Base-by-base conservation (phyloP, 2,797 vertebrate species). In the Tarsius wallacei region DNA sequence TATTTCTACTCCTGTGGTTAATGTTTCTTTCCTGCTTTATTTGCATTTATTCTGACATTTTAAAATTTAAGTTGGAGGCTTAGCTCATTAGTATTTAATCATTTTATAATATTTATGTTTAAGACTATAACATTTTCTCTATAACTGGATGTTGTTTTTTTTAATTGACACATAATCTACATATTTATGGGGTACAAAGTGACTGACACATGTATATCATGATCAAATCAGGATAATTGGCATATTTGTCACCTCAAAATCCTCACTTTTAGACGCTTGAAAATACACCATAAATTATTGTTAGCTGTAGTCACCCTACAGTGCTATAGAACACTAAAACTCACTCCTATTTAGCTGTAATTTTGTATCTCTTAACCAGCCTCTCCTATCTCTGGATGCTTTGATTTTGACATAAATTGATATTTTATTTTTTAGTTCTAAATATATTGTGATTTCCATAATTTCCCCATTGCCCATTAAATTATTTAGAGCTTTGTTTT, bases 341-440 rank as follows among this genome's bases (percentile, higher is more conserved):
- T 78, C 55, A 55, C 21, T n/a, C 19, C 76, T 78, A 33, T 78
- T n/a, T 78, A 55, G 19, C 21, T 57, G 12, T 57, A 78, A 53
- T 78, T 53, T 78, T 53, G 28, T 76, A n/a, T 78, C 76, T 57
- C 19, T 78, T 57, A 78, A 78, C 19, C 53, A 57, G 53, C 53
- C 76, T 78, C 7, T 57, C 31, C 19, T 57, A 8, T 78, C 14
- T 10, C 19, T 73, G 24, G 55, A 33, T 95, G 47, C 31, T 87
- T 15, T n/a, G 47, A 85, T 94, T 95, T 97, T 95, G 31, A 81
- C 59, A 47, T 84, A 63, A 76, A 68, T 94, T 96, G 22, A 68
- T 76, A 42, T 92, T 93, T 95, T 93, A 21, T 95, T 73, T 16
- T 90, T 77, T 86, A 91, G 49, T 89, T 89, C n/a, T 96, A 87